These are phyloP conservation scores for Anseranas semipalmata DNA, from an alignment of 2,113 vertebrate species.

Conservation along the genomic window DNA sequence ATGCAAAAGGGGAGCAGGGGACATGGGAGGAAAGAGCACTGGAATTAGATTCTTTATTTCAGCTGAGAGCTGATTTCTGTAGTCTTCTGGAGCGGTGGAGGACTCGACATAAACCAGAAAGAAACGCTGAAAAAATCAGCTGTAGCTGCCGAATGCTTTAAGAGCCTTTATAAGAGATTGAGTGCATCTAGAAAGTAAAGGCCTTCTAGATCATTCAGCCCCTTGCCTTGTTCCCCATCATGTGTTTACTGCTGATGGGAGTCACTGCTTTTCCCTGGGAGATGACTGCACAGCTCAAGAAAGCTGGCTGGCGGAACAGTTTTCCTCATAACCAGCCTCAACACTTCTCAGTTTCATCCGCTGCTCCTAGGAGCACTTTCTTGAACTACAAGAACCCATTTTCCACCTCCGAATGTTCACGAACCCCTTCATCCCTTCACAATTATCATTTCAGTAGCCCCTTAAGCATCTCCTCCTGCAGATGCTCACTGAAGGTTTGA, in stretches of 20 bases:
- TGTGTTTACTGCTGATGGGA: not conserved
- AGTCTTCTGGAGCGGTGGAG: not conserved
- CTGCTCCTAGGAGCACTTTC: not conserved
- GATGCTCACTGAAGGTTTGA: not conserved
- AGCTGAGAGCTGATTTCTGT: slow-evolving; percentile 29
- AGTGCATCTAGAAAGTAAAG: not conserved
- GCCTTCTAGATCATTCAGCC: not conserved
- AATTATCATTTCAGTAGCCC: not conserved
- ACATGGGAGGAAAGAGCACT: slow-evolving; percentile 34
- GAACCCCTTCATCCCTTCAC: fast-evolving
- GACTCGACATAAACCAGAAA: not conserved
- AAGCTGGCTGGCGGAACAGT: not conserved
- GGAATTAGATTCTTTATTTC: slow-evolving; percentile 55
- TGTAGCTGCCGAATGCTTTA: not conserved
- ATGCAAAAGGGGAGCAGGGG: slow-evolving; percentile 56
- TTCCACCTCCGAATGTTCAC: not conserved
- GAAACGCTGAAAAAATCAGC: not conserved
- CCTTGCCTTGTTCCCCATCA: not conserved
- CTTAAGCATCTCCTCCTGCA: not conserved
- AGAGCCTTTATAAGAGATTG: not conserved
- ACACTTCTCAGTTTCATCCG: not conserved
- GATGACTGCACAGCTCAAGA: not conserved
- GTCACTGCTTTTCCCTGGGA: not conserved
- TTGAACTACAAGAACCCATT: not conserved
- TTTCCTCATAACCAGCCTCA: not conserved